Conservation (phyloP, 2,888 invertebrate genomes). For the Agrotis exclamationis region DNA sequence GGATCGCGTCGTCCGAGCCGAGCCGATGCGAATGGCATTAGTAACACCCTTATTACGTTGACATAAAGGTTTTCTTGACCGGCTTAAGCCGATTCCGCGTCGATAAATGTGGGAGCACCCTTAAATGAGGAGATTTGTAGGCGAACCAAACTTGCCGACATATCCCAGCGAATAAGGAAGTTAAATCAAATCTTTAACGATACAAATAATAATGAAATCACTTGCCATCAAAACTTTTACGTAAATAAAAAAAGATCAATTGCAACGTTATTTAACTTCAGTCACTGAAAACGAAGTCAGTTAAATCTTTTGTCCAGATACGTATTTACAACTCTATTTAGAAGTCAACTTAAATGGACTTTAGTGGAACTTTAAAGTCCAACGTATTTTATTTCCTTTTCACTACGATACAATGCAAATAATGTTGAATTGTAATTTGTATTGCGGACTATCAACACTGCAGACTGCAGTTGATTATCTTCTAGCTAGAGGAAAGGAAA, state of each 20-base stretch:
- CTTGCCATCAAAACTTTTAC: conserved; percentile 18
- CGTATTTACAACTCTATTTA: conserved; percentile 28
- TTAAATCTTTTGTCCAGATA: conserved; percentile 28
- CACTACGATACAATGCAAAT: conserved; percentile 17
- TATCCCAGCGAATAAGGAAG: too few relatives aligned
- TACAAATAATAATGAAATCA: background rate
- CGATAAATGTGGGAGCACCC: too few relatives aligned
- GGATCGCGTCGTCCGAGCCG: too few relatives aligned
- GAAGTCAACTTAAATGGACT: conserved; percentile 6
- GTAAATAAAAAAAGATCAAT: conserved; percentile 42
- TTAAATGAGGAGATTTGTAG: too few relatives aligned
- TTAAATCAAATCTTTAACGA: background rate
- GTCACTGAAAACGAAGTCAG: conserved; percentile 30
- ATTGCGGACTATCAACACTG: background rate
- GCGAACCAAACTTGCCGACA: too few relatives aligned
- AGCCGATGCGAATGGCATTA: too few relatives aligned
- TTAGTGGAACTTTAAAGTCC: background rate
- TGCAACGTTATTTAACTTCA: conserved; percentile 35
- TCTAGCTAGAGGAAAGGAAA: too few relatives aligned
- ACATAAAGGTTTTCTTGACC: too few relatives aligned
- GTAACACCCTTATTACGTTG: too few relatives aligned
- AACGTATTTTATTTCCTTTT: conserved; percentile 1
- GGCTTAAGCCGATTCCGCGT: too few relatives aligned
- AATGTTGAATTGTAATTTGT: conserved; percentile 13
- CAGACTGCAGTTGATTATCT: too few relatives aligned